Evolutionary conservation across 2,113 vertebrate species (phyloP).

Genomic region (Myodes glareolus): DNA sequence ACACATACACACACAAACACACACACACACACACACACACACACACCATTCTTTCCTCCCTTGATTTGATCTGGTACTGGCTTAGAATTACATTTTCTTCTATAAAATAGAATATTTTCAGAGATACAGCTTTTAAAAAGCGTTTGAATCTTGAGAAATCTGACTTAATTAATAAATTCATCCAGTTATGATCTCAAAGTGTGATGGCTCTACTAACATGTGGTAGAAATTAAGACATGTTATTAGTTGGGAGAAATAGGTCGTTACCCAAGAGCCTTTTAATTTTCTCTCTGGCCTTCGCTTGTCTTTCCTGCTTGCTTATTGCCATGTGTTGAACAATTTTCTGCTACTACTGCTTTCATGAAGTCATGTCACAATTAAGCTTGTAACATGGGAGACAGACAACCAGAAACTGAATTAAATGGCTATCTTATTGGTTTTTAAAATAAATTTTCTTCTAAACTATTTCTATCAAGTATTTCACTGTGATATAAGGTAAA

Average conservation of each 20-base stretch:
- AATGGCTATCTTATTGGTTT: no score
- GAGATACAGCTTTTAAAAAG: background rate
- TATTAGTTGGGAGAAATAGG: background rate
- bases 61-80: background rate
- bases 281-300: background rate
- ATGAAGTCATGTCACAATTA: no score
- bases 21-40: background rate
- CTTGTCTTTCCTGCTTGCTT: background rate
- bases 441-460: background rate
- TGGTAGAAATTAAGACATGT: background rate
- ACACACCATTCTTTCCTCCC: background rate
- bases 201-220: background rate
- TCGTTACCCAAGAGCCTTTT: background rate
- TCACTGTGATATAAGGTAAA: background rate
- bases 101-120: background rate
- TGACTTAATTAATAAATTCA: background rate
- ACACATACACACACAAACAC: background rate
- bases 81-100: background rate
- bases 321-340: no score
- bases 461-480: background rate
- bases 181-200: background rate
- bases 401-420: background rate
- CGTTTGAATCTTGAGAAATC: background rate
- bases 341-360: background rate
- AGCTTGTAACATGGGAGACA: background rate